phyloP scores from a whole-genome alignment of 2,113 vertebrate genomes.

The Brachyhypopomus gauderio region DNA sequence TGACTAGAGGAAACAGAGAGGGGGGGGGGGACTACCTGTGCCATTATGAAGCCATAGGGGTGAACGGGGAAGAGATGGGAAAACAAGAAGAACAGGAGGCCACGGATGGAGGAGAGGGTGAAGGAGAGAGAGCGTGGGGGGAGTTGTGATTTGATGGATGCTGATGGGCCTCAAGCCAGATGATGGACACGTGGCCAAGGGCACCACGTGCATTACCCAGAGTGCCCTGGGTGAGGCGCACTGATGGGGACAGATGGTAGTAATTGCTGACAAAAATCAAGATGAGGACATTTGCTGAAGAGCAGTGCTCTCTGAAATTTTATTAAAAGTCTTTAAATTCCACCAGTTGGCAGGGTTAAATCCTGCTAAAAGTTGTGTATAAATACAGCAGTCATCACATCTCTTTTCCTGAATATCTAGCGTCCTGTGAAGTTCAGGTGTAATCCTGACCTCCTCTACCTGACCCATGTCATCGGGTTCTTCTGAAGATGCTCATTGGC shows the following conservation, averaged over 20 bases:
- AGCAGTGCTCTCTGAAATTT: neutral
- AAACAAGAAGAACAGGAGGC: slow-evolving; percentile 3
- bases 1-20: neutral
- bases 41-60: slow-evolving; percentile 17
- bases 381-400: too few species aligned
- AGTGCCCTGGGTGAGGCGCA: neutral
- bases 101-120: neutral
- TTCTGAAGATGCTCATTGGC: too few species aligned
- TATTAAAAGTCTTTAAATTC: too few species aligned
- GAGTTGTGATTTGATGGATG: slow-evolving; percentile 1
- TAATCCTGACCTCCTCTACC: too few species aligned
- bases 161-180: neutral
- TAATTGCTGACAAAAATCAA: neutral
- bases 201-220: neutral
- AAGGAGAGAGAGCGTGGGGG: slow-evolving; percentile 25
- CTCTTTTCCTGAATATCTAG: too few species aligned
- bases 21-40: neutral
- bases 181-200: slow-evolving; percentile 13
- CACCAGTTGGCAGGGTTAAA: too few species aligned
- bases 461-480: too few species aligned
- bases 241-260: neutral
- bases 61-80: slow-evolving; percentile 27
- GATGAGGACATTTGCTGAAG: neutral
- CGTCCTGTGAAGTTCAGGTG: too few species aligned
- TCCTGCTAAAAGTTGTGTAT: too few species aligned